These are phyloP conservation scores for Cyprinodon variegatus DNA, from an alignment of 2,113 vertebrate species.

Conservation along the genomic window DNA sequence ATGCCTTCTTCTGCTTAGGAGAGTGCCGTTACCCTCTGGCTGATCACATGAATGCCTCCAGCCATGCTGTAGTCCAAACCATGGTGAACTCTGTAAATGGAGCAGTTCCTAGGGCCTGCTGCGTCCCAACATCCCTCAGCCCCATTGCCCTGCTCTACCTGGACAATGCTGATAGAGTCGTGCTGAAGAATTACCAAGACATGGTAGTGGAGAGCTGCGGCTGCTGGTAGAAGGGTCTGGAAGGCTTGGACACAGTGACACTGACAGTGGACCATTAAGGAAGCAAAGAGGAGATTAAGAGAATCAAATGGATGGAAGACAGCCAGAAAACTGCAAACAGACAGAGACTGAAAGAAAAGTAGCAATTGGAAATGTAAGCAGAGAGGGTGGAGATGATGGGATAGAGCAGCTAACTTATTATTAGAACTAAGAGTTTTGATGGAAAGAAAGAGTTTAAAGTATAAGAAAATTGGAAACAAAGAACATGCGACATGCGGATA, in stretches of 20 bases:
- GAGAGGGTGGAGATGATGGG: neutral
- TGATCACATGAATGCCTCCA: slow-evolving; percentile 87
- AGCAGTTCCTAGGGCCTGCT: slow-evolving; percentile 82
- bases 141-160: slow-evolving; percentile 85
- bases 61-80: slow-evolving; percentile 87
- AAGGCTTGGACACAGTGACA: neutral
- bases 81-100: slow-evolving; percentile 85
- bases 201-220: slow-evolving; percentile 88
- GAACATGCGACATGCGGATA: neutral
- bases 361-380: slow-evolving; percentile 26
- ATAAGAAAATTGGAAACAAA: neutral
- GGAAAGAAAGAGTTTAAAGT: slow-evolving; percentile 4
- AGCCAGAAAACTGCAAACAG: slow-evolving; percentile 33
- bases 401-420: slow-evolving; percentile 34
- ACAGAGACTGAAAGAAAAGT: slow-evolving; percentile 46
- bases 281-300: slow-evolving; percentile 13
- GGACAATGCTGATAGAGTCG: slow-evolving; percentile 83
- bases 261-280: neutral
- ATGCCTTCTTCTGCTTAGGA: slow-evolving; percentile 85
- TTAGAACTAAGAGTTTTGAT: slow-evolving; percentile 19
- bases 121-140: slow-evolving; percentile 84
- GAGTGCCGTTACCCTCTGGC: slow-evolving; percentile 85
- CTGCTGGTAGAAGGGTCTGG: slow-evolving; percentile 75
- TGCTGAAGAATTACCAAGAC: slow-evolving; percentile 87
- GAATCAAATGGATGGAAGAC: slow-evolving; percentile 9